phyloP scores from a whole-genome alignment of 2,888 invertebrate genomes.

The Aphrophora alni region DNA sequence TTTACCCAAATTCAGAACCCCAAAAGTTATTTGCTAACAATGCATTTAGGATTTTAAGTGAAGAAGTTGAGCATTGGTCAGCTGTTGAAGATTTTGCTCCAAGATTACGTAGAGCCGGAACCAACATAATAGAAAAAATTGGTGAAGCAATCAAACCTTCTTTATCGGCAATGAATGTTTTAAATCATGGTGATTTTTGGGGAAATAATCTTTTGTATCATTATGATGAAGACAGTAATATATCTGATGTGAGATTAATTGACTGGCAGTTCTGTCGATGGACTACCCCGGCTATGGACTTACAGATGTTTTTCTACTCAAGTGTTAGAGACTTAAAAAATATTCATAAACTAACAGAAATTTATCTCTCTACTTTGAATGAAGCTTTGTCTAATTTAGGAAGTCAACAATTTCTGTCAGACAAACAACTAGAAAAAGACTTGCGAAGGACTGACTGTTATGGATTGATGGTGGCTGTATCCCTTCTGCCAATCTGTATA shows the following conservation, averaged over 20 bases:
- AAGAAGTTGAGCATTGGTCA: not conserved
- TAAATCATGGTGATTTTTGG: slow-evolving; percentile 23
- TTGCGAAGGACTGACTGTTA: slow-evolving; percentile 16
- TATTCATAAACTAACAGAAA: not conserved
- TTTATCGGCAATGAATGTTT: not conserved
- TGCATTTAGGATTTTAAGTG: not conserved
- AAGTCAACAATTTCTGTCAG: not conserved
- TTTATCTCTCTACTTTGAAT: not conserved
- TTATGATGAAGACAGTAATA: not conserved
- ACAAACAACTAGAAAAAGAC: not conserved
- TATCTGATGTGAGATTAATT: not conserved
- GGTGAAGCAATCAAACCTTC: not conserved
- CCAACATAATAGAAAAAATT: not conserved
- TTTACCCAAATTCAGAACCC: not conserved
- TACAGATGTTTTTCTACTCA: slow-evolving; percentile 13
- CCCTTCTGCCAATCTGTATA: not conserved
- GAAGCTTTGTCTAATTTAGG: not conserved
- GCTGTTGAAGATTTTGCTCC: not conserved
- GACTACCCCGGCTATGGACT: slow-evolving; percentile 12
- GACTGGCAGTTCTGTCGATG: slow-evolving; percentile 15
- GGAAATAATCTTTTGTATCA: not conserved
- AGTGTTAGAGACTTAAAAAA: not conserved
- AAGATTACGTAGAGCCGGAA: not conserved
- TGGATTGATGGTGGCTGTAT: slow-evolving; percentile 6
- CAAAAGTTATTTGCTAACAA: not conserved